Evolutionary conservation across 2,888 invertebrate species (phyloP), one percentile per base, ranked within the genome.

Genomic region (Cyclophora punctaria): DNA sequence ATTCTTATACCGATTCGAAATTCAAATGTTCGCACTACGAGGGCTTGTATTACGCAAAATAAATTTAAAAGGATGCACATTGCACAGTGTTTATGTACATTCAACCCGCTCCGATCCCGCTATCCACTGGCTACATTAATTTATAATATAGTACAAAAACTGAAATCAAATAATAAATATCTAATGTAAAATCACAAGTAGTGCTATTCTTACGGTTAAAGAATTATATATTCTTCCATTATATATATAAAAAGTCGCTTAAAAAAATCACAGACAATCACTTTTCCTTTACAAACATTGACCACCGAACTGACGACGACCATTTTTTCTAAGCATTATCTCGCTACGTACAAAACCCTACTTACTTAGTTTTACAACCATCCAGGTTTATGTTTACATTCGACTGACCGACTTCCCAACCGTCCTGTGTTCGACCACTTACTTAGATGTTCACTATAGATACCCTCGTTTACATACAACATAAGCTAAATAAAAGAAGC

Each of bases 221-320:
- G 85, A 83, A 83, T 85, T 83, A 80, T 80, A 79, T 78, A 80
- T 80, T 82, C 71, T 84, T 81, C 74, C 81, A 79, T 61, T 83
- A 82, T 84, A 84, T 87, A 85, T 86, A 86, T 59, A 89, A 89
- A 89, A 89, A 87, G 89, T 89, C 87, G 89, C 89, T 87, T 89
- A 89, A 89, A 89, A 88, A 88, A 89, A 89, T 89, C 89, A 89
- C 89, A 89, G 89, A 89, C 89, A 88, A 89, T 88, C 87, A 87
- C 86, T 84, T 84, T 79, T 77, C 80, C 80, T 83, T 85, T 87
- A 89, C 86, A 88, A 81, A 89, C 89, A 87, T 80, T 80, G 82
- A 88, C 86, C 86, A 86, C 80, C 85, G 72, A 78, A 83, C 77
- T 34, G 44, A 44, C 81, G 78, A 75, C 78, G 74, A 84, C 79